Evolutionary conservation across 2,113 vertebrate species (phyloP).

Genomic region (Sprattus sprattus): DNA sequence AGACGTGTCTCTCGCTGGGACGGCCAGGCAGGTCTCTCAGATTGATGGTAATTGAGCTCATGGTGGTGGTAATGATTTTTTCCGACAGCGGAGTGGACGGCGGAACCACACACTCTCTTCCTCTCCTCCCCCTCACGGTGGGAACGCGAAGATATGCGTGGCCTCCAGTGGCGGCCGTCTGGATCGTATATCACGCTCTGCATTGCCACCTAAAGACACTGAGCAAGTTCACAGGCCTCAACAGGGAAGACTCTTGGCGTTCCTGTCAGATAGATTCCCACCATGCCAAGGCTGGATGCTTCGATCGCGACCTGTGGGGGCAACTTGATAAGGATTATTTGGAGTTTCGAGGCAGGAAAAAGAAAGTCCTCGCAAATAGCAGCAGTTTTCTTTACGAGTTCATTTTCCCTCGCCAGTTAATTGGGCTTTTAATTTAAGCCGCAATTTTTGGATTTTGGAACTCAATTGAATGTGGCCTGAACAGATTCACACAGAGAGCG

Average conservation of each 20-base stretch:
- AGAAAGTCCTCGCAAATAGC: neutral
- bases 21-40: neutral
- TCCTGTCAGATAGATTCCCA: neutral
- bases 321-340: neutral
- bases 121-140: neutral
- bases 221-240: neutral
- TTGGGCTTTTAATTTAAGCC: neutral
- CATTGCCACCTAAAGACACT: neutral
- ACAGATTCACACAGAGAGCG: neutral
- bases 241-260: neutral
- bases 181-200: neutral
- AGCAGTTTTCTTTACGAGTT: neutral
- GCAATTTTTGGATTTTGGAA: neutral
- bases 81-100: neutral
- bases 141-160: neutral
- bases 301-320: neutral
- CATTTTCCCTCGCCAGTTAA: neutral
- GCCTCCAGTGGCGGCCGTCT: neutral
- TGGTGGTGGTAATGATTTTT: slow-evolving; percentile 16
- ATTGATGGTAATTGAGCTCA: slow-evolving; percentile 27
- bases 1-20: neutral
- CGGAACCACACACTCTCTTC: neutral
- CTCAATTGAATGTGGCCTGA: neutral
- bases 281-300: neutral
- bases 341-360: neutral